Conservation (phyloP, 2,797 vertebrate genomes). For the Crocodylus rhombifer region DNA sequence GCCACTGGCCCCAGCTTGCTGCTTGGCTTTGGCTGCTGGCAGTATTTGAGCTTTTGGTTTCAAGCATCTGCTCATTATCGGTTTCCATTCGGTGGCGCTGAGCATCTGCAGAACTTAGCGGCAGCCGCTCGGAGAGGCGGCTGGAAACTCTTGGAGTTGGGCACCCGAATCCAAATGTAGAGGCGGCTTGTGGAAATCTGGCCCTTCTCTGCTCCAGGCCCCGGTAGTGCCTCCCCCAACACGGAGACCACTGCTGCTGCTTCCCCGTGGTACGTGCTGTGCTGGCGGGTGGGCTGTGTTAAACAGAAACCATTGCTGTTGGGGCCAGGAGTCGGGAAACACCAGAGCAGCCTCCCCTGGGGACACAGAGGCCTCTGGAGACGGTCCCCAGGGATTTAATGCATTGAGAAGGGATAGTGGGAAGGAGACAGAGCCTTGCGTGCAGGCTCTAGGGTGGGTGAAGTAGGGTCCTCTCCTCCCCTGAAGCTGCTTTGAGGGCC, state of each 20-base stretch:
- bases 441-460: not conserved
- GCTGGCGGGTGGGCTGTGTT: too few relatives aligned
- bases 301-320: too few relatives aligned
- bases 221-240: not conserved
- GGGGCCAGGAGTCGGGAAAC: too few relatives aligned
- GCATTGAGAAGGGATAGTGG: rapidly evolving
- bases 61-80: not conserved
- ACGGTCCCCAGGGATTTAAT: rapidly evolving
- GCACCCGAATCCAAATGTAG: rapidly evolving
- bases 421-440: rapidly evolving
- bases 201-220: rapidly evolving
- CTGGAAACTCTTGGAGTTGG: rapidly evolving
- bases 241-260: too few relatives aligned
- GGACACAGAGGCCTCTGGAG: too few relatives aligned
- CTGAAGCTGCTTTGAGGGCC: not conserved
- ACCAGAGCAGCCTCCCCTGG: not conserved
- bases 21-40: not conserved
- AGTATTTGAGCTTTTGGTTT: not conserved
- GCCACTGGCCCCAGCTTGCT: not conserved
- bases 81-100: not conserved
- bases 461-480: rapidly evolving
- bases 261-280: too few relatives aligned
- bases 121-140: too few relatives aligned
- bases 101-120: not conserved
- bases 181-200: rapidly evolving